phyloP scores from a whole-genome alignment of 2,888 invertebrate species.

The Celastrina argiolus region DNA sequence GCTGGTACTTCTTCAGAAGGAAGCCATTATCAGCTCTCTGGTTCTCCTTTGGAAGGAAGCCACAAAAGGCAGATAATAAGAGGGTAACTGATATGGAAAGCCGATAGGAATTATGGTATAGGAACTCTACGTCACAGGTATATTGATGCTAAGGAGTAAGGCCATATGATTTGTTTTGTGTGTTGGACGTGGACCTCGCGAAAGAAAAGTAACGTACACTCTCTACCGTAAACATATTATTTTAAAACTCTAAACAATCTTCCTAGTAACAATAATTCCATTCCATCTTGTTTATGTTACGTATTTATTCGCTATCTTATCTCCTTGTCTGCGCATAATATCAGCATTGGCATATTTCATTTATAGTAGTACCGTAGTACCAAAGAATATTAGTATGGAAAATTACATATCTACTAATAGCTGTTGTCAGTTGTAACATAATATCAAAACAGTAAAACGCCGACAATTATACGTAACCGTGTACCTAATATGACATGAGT shows the following conservation, averaged over 20 bases:
- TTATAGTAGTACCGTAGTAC: no score
- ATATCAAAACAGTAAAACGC: background rate
- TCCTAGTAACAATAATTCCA: conserved; percentile 1
- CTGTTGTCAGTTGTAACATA: background rate
- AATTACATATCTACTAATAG: background rate
- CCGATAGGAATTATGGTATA: no score
- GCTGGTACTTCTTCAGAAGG: no score
- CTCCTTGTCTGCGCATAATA: background rate
- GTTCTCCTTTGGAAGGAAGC: no score
- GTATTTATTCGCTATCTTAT: conserved; percentile 13
- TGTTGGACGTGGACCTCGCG: no score
- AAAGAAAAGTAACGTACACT: no score
- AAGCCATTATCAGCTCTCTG: no score
- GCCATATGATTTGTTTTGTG: background rate
- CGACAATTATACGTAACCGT: background rate
- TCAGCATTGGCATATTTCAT: background rate
- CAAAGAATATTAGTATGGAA: background rate
- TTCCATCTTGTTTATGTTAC: background rate
- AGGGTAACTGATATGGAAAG: no score
- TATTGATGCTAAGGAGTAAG: no score
- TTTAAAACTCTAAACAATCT: background rate
- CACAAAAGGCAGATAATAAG: no score
- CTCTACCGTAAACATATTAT: background rate
- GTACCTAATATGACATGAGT: background rate
- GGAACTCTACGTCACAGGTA: no score